Evolutionary conservation across 2,797 vertebrate species (phyloP).

Genomic region (Mastacembelus armatus): DNA sequence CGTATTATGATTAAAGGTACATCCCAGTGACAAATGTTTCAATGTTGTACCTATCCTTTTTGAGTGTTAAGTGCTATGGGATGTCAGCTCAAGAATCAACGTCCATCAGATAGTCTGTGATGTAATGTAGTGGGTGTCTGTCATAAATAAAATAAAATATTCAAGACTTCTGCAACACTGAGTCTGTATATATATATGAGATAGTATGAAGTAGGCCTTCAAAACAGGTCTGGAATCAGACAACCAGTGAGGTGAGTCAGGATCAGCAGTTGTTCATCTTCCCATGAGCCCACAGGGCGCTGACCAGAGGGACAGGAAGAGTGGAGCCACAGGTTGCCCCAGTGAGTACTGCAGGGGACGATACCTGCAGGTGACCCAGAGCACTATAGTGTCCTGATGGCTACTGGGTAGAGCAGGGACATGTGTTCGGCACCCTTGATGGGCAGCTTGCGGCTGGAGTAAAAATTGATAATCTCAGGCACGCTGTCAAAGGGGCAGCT

Average conservation of each 20-base stretch:
- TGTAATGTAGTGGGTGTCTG: slow-evolving; percentile 50
- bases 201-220: slow-evolving; percentile 60
- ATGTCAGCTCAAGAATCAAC: slow-evolving; percentile 53
- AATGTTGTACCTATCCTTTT: slow-evolving; percentile 69
- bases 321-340: slow-evolving; percentile 37
- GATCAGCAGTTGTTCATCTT: slow-evolving; percentile 72
- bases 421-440: slow-evolving; percentile 99
- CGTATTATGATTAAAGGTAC: slow-evolving; percentile 33
- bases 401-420: slow-evolving; percentile 97
- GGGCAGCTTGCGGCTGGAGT: slow-evolving; percentile 97
- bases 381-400: slow-evolving; percentile 94
- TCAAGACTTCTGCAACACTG: slow-evolving; percentile 57
- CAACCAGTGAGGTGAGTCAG: slow-evolving; percentile 66
- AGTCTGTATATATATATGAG: slow-evolving; percentile 57
- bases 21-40: slow-evolving; percentile 50
- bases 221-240: slow-evolving; percentile 62
- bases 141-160: slow-evolving; percentile 76
- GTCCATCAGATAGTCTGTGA: slow-evolving; percentile 57
- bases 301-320: slow-evolving; percentile 36
- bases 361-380: slow-evolving; percentile 41
- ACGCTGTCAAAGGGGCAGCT: slow-evolving; percentile 96
- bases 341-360: slow-evolving; percentile 38
- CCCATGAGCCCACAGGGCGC: slow-evolving; percentile 44
- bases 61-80: slow-evolving; percentile 70
- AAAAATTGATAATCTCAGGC: slow-evolving; percentile 97